Evolutionary conservation across 64 coral and sea anemone species (phyloP), one percentile per base, ranked within the genome.

Genomic region (Porites australiensis): DNA sequence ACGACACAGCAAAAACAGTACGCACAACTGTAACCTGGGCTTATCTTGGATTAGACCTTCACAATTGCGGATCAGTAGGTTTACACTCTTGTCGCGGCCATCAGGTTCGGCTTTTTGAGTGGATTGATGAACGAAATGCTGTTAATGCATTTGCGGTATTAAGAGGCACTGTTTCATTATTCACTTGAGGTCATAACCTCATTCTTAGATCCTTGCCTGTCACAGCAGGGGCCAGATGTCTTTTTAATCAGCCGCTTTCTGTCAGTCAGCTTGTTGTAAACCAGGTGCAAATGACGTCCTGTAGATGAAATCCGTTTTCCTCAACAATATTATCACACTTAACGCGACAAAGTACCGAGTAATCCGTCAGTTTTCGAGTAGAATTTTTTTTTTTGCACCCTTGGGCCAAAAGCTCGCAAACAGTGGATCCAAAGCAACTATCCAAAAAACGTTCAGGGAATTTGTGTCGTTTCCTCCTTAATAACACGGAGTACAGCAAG

Each of bases 301-400:
- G 77, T 82, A 82, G 88, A 94, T 89, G 92, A 94, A 94, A 94
- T 94, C 92, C 88, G 87, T 94, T 94, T 94, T 94, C 88, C 92
- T 89, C 92, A 84, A 84, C 67, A 58, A 94, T 83, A 82, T 94
- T 94, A 94, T 73, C 92, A 64, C 92, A 87, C 88, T 94, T 66
- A 83, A 87, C 92, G 89, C 70, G 87, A 84, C 81, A 84, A 84
- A 84, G 69, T 84, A 13, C 63, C 62, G n/a, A 13, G 63, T 84
- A 84, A 84, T 84, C 81, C 81, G 81, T 84, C 64, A 84, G 45
- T 68, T 84, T 83, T 84, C 81, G 69, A 84, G 62, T 84, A 84
- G 61, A 46, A 8, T 22, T 68, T 47, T 84, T 18, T 18, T 84
- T 68, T 69, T 44, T 10, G 18, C 46, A 5, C 19, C 9, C 15